Evolutionary conservation across 2,888 invertebrate species (phyloP).

Genomic region (Diaphora mendica): DNA sequence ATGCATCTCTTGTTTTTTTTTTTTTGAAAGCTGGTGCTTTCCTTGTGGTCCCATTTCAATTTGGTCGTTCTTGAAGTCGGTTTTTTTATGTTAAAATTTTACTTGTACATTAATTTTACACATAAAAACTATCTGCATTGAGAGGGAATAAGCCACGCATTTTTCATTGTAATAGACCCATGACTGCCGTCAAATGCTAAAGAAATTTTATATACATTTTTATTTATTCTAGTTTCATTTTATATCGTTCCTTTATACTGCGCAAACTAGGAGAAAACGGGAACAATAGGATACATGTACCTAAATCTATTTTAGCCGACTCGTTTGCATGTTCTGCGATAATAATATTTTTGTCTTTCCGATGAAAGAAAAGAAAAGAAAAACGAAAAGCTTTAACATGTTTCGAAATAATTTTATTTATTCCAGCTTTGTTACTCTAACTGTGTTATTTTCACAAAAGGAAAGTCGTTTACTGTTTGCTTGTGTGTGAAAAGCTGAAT

Average conservation of each 20-base stretch:
- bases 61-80: no score
- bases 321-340: constrained; percentile 9
- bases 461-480: constrained; percentile 10
- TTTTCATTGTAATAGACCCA: not conserved
- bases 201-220: not conserved
- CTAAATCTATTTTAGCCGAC: not conserved
- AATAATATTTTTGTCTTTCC: constrained; percentile 2
- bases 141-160: not conserved
- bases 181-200: not conserved
- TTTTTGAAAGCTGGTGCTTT: no score
- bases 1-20: no score
- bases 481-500: not conserved
- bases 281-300: not conserved
- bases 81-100: no score
- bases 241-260: not conserved
- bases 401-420: constrained; percentile 21
- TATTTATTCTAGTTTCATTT: not conserved
- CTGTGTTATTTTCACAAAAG: constrained; percentile 1
- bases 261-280: not conserved
- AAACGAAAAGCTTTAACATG: constrained; percentile 4
- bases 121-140: not conserved
- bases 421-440: constrained; percentile 12
- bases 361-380: constrained; percentile 1
- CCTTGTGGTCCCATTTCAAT: no score
- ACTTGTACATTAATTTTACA: not conserved